phyloP scores from a whole-genome alignment of 2,888 invertebrate species.

The Fabriciana adippe region DNA sequence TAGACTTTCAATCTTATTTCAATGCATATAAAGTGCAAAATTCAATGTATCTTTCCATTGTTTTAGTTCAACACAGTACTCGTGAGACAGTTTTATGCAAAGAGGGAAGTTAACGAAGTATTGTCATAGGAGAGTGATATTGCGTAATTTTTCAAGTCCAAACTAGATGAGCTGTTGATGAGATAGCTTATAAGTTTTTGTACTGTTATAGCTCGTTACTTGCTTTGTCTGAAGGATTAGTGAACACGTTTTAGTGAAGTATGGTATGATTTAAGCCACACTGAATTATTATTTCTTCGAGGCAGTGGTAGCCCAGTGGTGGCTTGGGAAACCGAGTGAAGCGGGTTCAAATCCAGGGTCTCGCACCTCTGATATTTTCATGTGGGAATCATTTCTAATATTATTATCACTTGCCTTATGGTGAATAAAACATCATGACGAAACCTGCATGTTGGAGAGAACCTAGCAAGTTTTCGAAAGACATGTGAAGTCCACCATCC shows the following conservation, averaged over 20 bases:
- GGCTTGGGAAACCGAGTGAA: too few relatives aligned
- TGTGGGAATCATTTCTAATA: too few relatives aligned
- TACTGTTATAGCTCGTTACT: constrained; percentile 3
- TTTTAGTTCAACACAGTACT: constrained; percentile 19
- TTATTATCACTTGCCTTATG: too few relatives aligned
- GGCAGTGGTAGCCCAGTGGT: too few relatives aligned
- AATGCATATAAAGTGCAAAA: constrained; percentile 8
- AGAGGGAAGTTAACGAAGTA: constrained; percentile 70
- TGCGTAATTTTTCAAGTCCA: constrained; percentile 52
- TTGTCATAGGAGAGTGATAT: constrained; percentile 63
- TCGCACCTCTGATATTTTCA: too few relatives aligned
- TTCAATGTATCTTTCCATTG: constrained; percentile 17
- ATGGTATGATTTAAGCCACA: too few relatives aligned
- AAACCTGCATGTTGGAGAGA: too few relatives aligned
- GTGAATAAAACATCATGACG: too few relatives aligned
- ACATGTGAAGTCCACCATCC: too few relatives aligned
- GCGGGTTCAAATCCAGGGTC: too few relatives aligned
- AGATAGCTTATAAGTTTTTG: constrained; percentile 45
- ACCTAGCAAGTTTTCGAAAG: too few relatives aligned
- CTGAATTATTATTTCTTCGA: too few relatives aligned
- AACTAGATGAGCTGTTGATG: constrained; percentile 58
- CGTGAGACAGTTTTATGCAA: constrained; percentile 56
- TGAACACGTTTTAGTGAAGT: background rate
- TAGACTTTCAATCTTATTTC: constrained; percentile 25
- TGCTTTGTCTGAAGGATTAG: constrained; percentile 11